Evolutionary conservation across 1,140 invertebrate species (phyloP).

Genomic region (Eupeodes corollae): DNA sequence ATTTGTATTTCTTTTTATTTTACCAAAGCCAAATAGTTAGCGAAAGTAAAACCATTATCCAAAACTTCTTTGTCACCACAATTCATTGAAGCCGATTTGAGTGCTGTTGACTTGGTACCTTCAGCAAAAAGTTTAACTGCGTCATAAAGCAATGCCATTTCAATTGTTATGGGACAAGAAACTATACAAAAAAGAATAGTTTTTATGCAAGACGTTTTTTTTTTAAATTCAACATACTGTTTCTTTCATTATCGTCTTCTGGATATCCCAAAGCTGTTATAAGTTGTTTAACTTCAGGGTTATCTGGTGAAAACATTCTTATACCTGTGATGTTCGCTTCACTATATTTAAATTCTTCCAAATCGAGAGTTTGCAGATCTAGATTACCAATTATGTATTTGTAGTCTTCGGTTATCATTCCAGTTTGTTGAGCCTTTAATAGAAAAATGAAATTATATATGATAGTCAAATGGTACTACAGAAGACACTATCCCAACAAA

Average conservation of each 20-base stretch:
- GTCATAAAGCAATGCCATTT: slow-evolving; percentile 68
- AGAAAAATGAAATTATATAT: no score
- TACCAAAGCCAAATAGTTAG: slow-evolving; percentile 60
- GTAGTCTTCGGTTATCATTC: slow-evolving; percentile 64
- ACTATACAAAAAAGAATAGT: slow-evolving; percentile 4
- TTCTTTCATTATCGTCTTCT: slow-evolving; percentile 38
- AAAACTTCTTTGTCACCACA: slow-evolving; percentile 47
- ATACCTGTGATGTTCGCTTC: slow-evolving; percentile 78
- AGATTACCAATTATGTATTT: slow-evolving; percentile 66
- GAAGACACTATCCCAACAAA: no score
- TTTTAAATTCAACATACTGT: slow-evolving; percentile 12
- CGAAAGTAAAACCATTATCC: slow-evolving; percentile 57
- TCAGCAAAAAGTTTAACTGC: slow-evolving; percentile 61
- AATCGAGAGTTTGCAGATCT: slow-evolving; percentile 69
- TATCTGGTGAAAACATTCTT: slow-evolving; percentile 52
- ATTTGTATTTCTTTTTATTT: no score
- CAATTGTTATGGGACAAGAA: slow-evolving; percentile 42
- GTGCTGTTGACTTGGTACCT: slow-evolving; percentile 20
- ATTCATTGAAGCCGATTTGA: slow-evolving; percentile 28
- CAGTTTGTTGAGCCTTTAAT: slow-evolving; percentile 62
- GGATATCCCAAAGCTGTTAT: slow-evolving; percentile 35
- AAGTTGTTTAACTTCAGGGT: slow-evolving; percentile 19
- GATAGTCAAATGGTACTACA: no score
- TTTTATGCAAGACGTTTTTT: neutral
- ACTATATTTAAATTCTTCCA: slow-evolving; percentile 60